phyloP scores from a whole-genome alignment of 2,888 invertebrate species.

The Priocnemis perturbator region DNA sequence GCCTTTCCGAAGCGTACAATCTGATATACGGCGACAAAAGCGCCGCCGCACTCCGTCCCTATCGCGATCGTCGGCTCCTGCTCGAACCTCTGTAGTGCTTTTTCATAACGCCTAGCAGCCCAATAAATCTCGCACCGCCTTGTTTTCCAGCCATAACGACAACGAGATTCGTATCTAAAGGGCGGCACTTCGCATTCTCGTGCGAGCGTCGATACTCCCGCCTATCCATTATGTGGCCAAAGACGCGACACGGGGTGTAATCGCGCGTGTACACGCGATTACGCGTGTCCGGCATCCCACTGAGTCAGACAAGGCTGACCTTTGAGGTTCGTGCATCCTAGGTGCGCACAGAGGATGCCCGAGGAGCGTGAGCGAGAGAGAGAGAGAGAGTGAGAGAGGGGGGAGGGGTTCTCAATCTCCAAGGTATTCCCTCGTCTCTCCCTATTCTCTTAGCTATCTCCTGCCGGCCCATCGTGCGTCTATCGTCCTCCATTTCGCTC shows the following conservation, averaged over 20 bases:
- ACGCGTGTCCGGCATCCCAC: constrained; percentile 41
- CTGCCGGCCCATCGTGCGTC: no score
- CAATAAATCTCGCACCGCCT: constrained; percentile 32
- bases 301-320: constrained; percentile 26
- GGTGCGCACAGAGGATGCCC: constrained; percentile 10
- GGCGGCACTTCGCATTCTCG: constrained; percentile 27
- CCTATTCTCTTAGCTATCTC: constrained; percentile 12
- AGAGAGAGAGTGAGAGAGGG: no score
- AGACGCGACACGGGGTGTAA: constrained; percentile 47
- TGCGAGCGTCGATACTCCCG: constrained; percentile 38
- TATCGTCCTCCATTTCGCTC: no score
- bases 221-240: constrained; percentile 32
- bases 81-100: no score
- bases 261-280: constrained; percentile 48
- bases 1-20: no score
- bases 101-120: background rate
- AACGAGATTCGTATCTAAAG: constrained; percentile 38
- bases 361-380: constrained; percentile 6
- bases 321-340: constrained; percentile 9
- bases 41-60: no score
- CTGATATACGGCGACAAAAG: no score
- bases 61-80: no score
- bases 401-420: background rate
- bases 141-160: constrained; percentile 27
- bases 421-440: no score